Evolutionary conservation across 30 jellyfish, hydroid and myxozoan species (phyloP).

Genomic region (Cassiopea xamachana): DNA sequence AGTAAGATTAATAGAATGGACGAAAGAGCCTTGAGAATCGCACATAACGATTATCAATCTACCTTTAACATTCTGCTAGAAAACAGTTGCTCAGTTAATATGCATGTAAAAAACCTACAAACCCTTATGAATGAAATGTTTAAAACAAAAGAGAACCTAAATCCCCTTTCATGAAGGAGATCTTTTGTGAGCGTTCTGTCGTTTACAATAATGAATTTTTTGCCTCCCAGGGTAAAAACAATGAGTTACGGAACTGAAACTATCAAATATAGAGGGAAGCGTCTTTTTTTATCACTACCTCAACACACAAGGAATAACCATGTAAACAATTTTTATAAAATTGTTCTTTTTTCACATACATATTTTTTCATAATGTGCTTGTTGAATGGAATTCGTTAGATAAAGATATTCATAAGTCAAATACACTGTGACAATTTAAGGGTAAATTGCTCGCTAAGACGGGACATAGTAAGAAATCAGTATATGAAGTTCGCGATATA

Average conservation of each 20-base stretch:
- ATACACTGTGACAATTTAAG: conserved; percentile 4
- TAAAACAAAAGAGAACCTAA: conserved; percentile 14
- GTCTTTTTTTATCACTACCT: conserved; percentile 43
- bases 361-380: conserved; percentile 16
- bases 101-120: conserved; percentile 11
- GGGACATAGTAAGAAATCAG: conserved; percentile 14
- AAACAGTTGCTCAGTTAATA: not conserved
- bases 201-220: conserved; percentile 10
- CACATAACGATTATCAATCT: conserved; percentile 19
- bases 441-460: conserved; percentile 19
- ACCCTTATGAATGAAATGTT: conserved; percentile 29
- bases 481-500: conserved; percentile 20
- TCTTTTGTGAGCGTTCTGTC: conserved; percentile 7
- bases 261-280: conserved; percentile 39
- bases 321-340: not conserved
- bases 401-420: not conserved
- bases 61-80: conserved; percentile 10
- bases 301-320: conserved; percentile 39
- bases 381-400: conserved; percentile 26
- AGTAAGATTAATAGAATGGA: not conserved
- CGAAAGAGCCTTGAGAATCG: conserved; percentile 34
- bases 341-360: conserved; percentile 33
- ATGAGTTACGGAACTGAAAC: conserved; percentile 11
- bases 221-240: conserved; percentile 21
- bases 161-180: conserved; percentile 47